phyloP scores from a whole-genome alignment of 2,888 invertebrate species.

The Thera obeliscata region DNA sequence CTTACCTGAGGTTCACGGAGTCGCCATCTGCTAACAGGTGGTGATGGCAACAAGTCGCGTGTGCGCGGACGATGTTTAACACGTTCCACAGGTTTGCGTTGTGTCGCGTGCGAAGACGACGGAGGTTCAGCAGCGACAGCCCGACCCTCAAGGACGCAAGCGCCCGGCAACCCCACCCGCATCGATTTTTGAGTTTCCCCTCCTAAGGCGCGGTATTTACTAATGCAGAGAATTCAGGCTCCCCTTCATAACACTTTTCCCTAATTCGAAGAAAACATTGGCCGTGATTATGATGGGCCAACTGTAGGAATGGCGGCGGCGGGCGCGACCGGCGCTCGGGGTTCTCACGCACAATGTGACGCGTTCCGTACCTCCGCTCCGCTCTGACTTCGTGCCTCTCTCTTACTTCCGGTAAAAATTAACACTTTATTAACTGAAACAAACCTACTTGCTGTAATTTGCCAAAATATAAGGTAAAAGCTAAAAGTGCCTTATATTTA shows the following conservation, averaged over 20 bases:
- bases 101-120: slow-evolving; percentile 68
- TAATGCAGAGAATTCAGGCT: slow-evolving; percentile 71
- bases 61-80: slow-evolving; percentile 52
- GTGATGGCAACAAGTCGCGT: slow-evolving; percentile 76
- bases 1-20: slow-evolving; percentile 73
- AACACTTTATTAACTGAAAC: neutral
- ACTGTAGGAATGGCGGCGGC: slow-evolving; percentile 5
- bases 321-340: slow-evolving; percentile 6
- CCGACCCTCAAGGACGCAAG: slow-evolving; percentile 58
- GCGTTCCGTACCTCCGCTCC: neutral
- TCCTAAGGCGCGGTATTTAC: slow-evolving; percentile 73
- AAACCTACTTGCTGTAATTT: too few species aligned
- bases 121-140: slow-evolving; percentile 65
- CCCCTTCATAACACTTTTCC: slow-evolving; percentile 69
- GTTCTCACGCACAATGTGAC: slow-evolving; percentile 1
- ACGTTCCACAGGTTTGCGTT: slow-evolving; percentile 63
- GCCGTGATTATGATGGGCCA: slow-evolving; percentile 31
- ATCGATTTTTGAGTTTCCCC: slow-evolving; percentile 77
- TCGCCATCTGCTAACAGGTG: slow-evolving; percentile 80
- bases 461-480: too few species aligned
- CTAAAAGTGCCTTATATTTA: too few species aligned
- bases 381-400: neutral
- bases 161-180: slow-evolving; percentile 58
- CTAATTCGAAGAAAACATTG: slow-evolving; percentile 53
- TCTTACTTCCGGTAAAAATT: neutral